Evolutionary conservation across 2,113 vertebrate species (phyloP).

Genomic region (Lanius ludovicianus): DNA sequence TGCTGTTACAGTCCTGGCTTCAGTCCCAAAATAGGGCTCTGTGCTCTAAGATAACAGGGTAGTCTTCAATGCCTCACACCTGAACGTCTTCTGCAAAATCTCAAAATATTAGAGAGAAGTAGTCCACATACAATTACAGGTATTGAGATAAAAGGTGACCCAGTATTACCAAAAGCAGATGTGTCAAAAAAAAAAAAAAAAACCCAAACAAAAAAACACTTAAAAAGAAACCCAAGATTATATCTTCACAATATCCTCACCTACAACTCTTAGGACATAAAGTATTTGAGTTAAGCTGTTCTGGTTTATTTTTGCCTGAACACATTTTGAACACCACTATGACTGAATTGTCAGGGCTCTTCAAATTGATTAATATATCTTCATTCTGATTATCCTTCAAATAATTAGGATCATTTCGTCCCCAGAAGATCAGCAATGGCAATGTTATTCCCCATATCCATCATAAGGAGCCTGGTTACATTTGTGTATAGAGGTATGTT

Average conservation of each 20-base stretch:
- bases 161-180: neutral
- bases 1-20: neutral
- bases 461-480: neutral
- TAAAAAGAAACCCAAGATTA: neutral
- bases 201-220: neutral
- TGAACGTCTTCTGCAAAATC: neutral
- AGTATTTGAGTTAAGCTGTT: neutral
- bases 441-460: neutral
- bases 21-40: neutral
- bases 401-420: constrained; percentile 24
- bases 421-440: constrained; percentile 4
- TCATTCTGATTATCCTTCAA: constrained; percentile 4
- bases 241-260: neutral
- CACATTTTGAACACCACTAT: neutral
- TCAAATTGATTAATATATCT: constrained; percentile 8
- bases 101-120: neutral
- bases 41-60: neutral
- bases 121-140: neutral
- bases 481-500: neutral
- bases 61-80: neutral
- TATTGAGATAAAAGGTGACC: neutral
- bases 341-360: constrained; percentile 1
- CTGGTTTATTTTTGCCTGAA: neutral
- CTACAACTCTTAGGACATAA: neutral
- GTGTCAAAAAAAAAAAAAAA: neutral